These are phyloP conservation scores for Aurelia sp. DNA, from an alignment of 30 jellyfish, hydroid and myxozoan genomes.

Conservation along the genomic window DNA sequence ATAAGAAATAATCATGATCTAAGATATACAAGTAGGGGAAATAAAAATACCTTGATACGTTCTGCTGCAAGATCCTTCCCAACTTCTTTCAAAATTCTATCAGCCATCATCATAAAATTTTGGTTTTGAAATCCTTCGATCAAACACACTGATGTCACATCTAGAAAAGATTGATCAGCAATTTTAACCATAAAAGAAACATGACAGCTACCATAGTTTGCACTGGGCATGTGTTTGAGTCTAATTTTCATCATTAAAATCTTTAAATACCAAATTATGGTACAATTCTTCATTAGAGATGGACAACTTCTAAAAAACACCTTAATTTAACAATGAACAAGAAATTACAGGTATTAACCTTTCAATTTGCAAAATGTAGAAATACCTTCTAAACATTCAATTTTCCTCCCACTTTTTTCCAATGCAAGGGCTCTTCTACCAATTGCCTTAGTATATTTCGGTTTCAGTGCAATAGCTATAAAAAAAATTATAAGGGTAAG, in stretches of 20 bases:
- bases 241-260: too few relatives aligned
- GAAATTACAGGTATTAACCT: background rate
- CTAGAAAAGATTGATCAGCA: conserved; percentile 29
- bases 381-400: conserved; percentile 89
- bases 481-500: background rate
- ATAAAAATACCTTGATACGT: conserved; percentile 66
- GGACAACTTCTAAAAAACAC: background rate
- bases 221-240: too few relatives aligned
- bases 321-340: background rate
- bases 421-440: conserved; percentile 93
- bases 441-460: conserved; percentile 88
- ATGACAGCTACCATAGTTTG: background rate
- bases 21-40: too few relatives aligned
- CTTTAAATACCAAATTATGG: background rate
- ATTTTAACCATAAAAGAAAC: background rate
- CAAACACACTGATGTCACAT: conserved; percentile 94
- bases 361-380: background rate
- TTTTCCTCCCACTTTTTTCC: conserved; percentile 66
- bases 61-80: conserved; percentile 91
- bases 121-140: conserved; percentile 92
- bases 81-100: conserved; percentile 83
- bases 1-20: too few relatives aligned
- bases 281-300: background rate
- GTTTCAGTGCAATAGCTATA: conserved; percentile 80
- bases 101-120: conserved; percentile 84